phyloP scores from a whole-genome alignment of 2,797 vertebrate species.

The Podarcis siculus region DNA sequence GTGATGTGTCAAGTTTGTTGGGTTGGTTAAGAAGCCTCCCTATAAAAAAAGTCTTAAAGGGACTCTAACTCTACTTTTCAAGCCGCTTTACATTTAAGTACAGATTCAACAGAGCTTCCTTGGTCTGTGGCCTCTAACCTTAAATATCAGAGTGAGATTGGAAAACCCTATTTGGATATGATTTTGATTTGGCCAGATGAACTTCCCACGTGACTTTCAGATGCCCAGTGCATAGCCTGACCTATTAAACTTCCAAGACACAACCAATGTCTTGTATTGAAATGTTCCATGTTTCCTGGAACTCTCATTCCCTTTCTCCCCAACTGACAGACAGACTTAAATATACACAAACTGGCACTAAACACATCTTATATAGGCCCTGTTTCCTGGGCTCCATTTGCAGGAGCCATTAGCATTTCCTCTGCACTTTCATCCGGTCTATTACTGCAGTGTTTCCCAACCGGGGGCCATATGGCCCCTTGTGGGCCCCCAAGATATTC shows the following conservation, averaged over 20 bases:
- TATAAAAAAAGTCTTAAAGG: background rate
- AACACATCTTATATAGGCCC: background rate
- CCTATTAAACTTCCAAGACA: background rate
- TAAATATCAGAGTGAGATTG: background rate
- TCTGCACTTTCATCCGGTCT: too few relatives aligned
- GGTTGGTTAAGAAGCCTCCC: background rate
- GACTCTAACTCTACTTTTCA: background rate
- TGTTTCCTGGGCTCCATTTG: background rate
- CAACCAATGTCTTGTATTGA: background rate
- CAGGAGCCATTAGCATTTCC: background rate
- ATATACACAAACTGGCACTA: background rate
- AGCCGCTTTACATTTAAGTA: background rate
- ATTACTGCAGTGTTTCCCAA: too few relatives aligned
- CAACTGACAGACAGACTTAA: background rate
- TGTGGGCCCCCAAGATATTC: too few relatives aligned
- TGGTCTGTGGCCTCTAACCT: background rate
- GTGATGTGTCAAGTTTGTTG: background rate
- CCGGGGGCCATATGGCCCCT: too few relatives aligned
- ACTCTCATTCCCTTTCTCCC: background rate
- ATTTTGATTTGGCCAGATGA: too few relatives aligned
- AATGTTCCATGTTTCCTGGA: background rate
- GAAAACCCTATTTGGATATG: too few relatives aligned
- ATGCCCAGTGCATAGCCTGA: background rate
- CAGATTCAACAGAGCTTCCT: background rate
- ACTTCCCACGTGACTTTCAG: background rate